Evolutionary conservation across 2,888 invertebrate genomes (phyloP).

Genomic region (Diaprepes abbreviatus): DNA sequence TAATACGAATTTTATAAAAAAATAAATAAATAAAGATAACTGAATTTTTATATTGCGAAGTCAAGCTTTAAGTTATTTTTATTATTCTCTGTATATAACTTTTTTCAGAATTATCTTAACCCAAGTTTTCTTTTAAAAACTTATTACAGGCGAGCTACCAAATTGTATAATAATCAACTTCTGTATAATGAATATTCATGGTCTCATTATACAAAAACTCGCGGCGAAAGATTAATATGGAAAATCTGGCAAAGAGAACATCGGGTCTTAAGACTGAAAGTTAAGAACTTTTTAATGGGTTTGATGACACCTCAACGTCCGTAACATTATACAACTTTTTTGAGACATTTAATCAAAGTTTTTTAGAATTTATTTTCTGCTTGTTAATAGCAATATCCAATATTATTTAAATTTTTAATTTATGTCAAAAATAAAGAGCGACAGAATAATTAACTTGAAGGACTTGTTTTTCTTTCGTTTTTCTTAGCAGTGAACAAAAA

Average conservation of each 20-base stretch:
- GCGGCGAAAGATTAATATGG: slow-evolving; percentile 35
- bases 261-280: slow-evolving; percentile 25
- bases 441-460: too few species aligned
- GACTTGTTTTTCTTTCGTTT: too few species aligned
- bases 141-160: slow-evolving; percentile 23
- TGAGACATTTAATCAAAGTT: slow-evolving; percentile 24
- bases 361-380: slow-evolving; percentile 1
- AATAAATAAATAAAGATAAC: too few species aligned
- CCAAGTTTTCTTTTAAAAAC: slow-evolving; percentile 20
- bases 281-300: slow-evolving; percentile 36
- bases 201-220: slow-evolving; percentile 33
- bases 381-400: neutral
- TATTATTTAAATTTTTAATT: too few species aligned
- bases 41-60: too few species aligned
- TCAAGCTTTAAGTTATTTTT: too few species aligned
- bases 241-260: slow-evolving; percentile 39
- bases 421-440: too few species aligned
- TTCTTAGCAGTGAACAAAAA: too few species aligned
- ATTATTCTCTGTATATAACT: too few species aligned
- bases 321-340: slow-evolving; percentile 16
- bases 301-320: slow-evolving; percentile 27
- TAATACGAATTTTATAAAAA: too few species aligned
- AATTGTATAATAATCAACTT: slow-evolving; percentile 38
- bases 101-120: slow-evolving; percentile 6
- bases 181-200: slow-evolving; percentile 37